A percentile compares a stretch with the other conserved stretches of the same genome.
Conservation (phyloP, 2,113 vertebrate genomes). For the Aldabrachelys gigantea region DNA sequence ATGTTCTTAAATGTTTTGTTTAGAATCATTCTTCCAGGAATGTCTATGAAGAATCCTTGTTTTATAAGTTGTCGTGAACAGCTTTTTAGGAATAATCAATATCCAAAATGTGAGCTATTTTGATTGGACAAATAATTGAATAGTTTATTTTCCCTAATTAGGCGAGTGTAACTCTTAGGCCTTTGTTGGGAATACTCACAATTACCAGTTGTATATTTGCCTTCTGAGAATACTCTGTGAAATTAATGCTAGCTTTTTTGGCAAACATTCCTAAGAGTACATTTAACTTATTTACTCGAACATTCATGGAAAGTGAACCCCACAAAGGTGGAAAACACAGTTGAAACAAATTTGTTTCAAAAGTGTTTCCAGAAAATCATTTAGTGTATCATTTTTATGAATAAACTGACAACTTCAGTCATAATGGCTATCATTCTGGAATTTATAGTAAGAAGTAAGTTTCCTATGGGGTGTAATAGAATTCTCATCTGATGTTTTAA, state of each 20-base stretch:
- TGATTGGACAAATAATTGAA: neutral
- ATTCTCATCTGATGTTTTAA: neutral
- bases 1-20: slow-evolving; percentile 63
- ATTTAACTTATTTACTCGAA: neutral
- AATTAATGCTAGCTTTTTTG: neutral
- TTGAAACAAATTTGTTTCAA: neutral
- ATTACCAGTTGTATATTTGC: neutral
- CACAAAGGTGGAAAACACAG: neutral
- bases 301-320: rapidly evolving
- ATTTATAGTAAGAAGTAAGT: neutral
- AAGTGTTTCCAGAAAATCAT: neutral
- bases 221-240: neutral
- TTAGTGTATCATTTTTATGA: neutral
- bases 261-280: neutral
- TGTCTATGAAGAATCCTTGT: slow-evolving; percentile 60
- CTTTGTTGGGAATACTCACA: slow-evolving; percentile 1
- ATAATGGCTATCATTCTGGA: neutral
- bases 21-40: slow-evolving; percentile 39
- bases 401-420: neutral
- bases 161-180: slow-evolving; percentile 12
- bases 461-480: neutral
- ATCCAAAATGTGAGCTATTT: slow-evolving; percentile 38
- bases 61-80: neutral
- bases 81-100: neutral
- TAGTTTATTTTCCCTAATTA: slow-evolving; percentile 38